Conservation (phyloP, 2,113 vertebrate genomes). For the Indicator indicator region DNA sequence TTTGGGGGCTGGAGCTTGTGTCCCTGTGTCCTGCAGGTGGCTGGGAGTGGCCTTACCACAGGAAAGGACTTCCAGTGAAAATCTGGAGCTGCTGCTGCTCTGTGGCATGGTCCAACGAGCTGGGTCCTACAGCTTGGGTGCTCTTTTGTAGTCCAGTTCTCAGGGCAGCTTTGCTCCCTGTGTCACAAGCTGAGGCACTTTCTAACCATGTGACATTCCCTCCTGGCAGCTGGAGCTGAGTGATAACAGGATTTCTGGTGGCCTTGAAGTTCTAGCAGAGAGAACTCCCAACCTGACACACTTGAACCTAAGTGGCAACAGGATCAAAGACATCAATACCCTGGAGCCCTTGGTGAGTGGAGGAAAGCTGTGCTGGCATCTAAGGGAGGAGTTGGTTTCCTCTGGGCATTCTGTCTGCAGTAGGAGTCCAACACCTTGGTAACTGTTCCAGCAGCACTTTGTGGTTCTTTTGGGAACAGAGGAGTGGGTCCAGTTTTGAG, state of each 20-base stretch:
- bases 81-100: background rate
- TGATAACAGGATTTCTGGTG: constrained; percentile 83
- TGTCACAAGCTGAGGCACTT: background rate
- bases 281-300: constrained; percentile 84
- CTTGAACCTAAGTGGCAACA: constrained; percentile 87
- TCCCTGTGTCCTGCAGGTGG: background rate
- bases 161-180: background rate
- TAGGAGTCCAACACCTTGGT: constrained; percentile 41
- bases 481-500: constrained; percentile 45
- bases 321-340: constrained; percentile 85
- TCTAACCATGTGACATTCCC: background rate
- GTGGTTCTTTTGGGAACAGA: constrained; percentile 58
- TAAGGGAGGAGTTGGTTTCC: background rate
- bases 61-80: background rate
- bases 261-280: constrained; percentile 81
- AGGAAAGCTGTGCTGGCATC: background rate
- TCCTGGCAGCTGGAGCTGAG: constrained; percentile 82
- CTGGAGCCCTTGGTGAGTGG: constrained; percentile 82
- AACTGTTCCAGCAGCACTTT: constrained; percentile 62
- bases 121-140: background rate
- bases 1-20: background rate
- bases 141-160: rapidly evolving
- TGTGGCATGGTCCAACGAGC: rapidly evolving
- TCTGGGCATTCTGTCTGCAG: background rate
- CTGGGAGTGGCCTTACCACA: rapidly evolving